Base-by-base conservation (phyloP, 1,140 invertebrate genomes). In the Rhizoglyphus robini region DNA sequence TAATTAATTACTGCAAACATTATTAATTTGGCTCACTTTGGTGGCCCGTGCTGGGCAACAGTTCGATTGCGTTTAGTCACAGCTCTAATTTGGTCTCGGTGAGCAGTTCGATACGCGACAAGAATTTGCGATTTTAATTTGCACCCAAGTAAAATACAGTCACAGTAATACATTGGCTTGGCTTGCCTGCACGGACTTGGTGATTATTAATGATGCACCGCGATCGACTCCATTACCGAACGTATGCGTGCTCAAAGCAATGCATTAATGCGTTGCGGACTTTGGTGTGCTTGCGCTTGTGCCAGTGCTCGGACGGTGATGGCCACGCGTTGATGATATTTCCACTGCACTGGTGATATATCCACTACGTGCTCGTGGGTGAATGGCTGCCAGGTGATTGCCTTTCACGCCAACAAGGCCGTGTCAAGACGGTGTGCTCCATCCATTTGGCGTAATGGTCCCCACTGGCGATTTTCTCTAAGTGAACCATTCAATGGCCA, bases 121-220 rank as follows among this genome's bases (percentile, higher is more conserved):
- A 8, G 51, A 54, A 54, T 54, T 54, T 54, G 23, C 23, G 51
- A 54, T 54, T 8, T 54, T 54, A 54, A 54, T 54, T 54, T 54
- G 51, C 51, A 54, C 51, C 36, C 36, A 41, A 41, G 18, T 41
- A 41, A 11, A 41, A 18, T 18, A 41, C 18, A 11, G 36, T n/a
- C n/a, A n/a, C n/a, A n/a, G n/a, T n/a, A n/a, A n/a, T n/a, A n/a
- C n/a, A n/a, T n/a, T n/a, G n/a, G n/a, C n/a, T n/a, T n/a, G n/a
- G n/a, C n/a, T n/a, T n/a, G n/a, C n/a, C 23, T 54, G 51, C 51
- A 20, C 51, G 23, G 8, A 5, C 23, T 54, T 20, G 51, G 51
- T 25, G 15, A 46, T 15, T 54, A 32, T 25, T 54, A 54, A 32
- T 54, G 51, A 32, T 54, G 51, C 51, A 54, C 23, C 51, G 8